Evolutionary conservation across 2,113 vertebrate genomes (phyloP).

Genomic region (Corydoras maculifer): DNA sequence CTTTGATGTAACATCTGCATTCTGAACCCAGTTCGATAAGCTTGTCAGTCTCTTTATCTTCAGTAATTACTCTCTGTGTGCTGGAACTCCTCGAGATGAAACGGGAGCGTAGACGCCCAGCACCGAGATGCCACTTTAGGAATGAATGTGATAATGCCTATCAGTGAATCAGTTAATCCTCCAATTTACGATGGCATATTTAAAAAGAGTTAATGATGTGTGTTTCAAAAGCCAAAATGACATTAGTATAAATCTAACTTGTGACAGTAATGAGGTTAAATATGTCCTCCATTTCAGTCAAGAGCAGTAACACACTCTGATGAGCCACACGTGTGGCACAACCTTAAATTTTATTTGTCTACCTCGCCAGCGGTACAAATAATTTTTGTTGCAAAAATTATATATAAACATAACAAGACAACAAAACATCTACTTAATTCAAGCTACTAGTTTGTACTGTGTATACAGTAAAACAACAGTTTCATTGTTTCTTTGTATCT

Average conservation of each 20-base stretch:
- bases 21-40: slow-evolving; percentile 41
- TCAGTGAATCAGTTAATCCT: slow-evolving; percentile 45
- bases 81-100: slow-evolving; percentile 28
- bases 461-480: too few species aligned
- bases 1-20: slow-evolving; percentile 37
- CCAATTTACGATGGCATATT: not conserved
- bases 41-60: slow-evolving; percentile 38
- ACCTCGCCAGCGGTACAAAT: too few species aligned
- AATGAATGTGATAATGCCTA: slow-evolving; percentile 38
- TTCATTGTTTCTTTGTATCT: too few species aligned
- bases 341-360: too few species aligned
- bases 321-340: too few species aligned
- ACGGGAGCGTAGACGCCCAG: slow-evolving; percentile 8
- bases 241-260: not conserved
- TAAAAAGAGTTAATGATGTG: slow-evolving; percentile 7
- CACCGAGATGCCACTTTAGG: slow-evolving; percentile 9
- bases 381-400: too few species aligned
- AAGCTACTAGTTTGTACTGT: too few species aligned
- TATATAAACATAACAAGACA: too few species aligned
- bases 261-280: not conserved
- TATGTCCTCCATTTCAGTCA: not conserved
- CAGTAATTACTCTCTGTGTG: slow-evolving; percentile 36
- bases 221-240: slow-evolving; percentile 2
- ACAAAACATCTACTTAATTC: too few species aligned
- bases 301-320: too few species aligned